These are phyloP conservation scores for Callimorpha dominula DNA, from an alignment of 2,888 invertebrate species.

Conservation along the genomic window DNA sequence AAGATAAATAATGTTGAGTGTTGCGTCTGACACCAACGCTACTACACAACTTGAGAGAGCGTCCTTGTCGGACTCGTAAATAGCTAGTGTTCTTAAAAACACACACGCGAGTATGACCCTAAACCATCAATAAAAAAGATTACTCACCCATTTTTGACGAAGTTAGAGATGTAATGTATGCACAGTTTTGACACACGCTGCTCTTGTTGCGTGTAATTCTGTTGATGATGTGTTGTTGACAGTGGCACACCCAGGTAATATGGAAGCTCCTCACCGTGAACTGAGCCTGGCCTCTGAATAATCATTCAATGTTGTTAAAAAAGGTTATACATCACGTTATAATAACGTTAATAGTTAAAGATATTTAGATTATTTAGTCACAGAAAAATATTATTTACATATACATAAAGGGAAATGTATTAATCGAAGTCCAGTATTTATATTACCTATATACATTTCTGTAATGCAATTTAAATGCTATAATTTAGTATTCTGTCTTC, in stretches of 20 bases:
- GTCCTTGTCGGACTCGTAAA: too few species aligned
- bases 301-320: background rate
- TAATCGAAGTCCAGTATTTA: background rate
- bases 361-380: background rate
- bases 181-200: conserved; percentile 92
- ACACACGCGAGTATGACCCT: too few species aligned
- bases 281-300: conserved; percentile 91
- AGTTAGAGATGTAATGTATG: conserved; percentile 95
- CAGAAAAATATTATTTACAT: background rate
- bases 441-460: background rate
- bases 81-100: too few species aligned
- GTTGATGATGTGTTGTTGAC: conserved; percentile 87
- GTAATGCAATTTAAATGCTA: background rate
- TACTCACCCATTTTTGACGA: conserved; percentile 94
- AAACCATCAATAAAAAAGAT: background rate
- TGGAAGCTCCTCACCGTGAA: conserved; percentile 94
- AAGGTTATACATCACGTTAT: background rate
- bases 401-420: background rate
- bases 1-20: too few species aligned
- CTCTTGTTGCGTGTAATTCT: conserved; percentile 93
- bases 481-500: background rate
- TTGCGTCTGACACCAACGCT: too few species aligned
- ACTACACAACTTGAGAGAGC: too few species aligned
- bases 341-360: background rate
- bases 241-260: conserved; percentile 94